These are phyloP conservation scores for Protobothrops flavoviridis DNA, from an alignment of 2,113 vertebrate species.

Conservation along the genomic window DNA sequence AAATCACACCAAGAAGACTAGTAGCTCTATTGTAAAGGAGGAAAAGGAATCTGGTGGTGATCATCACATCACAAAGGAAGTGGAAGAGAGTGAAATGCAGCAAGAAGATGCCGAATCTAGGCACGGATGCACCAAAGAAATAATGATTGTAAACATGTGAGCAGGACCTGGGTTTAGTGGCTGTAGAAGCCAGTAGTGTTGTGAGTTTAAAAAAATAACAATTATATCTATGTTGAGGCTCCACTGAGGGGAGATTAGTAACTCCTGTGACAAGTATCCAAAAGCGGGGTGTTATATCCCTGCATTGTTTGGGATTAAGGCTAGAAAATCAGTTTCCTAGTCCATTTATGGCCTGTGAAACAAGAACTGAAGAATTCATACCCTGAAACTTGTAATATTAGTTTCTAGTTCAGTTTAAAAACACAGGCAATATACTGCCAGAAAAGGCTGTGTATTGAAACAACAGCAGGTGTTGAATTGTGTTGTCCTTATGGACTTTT, in stretches of 20 bases:
- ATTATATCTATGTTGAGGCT: background rate
- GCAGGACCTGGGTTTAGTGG: background rate
- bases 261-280: too few relatives aligned
- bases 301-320: background rate
- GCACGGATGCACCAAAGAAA: background rate
- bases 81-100: background rate
- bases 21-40: background rate
- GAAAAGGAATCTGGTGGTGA: too few relatives aligned
- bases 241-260: background rate
- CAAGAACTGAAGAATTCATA: background rate
- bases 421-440: background rate
- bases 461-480: background rate
- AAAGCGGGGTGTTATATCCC: background rate
- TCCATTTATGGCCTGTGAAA: background rate
- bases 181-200: background rate
- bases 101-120: background rate
- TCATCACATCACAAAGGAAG: background rate
- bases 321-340: background rate
- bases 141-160: background rate
- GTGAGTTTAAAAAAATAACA: background rate
- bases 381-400: background rate
- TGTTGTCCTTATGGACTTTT: background rate
- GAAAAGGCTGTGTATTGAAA: background rate
- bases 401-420: background rate
- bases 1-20: background rate